Percentiles rank a stretch among this genome's conserved stretches.
Evolutionary conservation across 2,888 invertebrate genomes (phyloP).

Genomic region (Mallateleia sp.): DNA sequence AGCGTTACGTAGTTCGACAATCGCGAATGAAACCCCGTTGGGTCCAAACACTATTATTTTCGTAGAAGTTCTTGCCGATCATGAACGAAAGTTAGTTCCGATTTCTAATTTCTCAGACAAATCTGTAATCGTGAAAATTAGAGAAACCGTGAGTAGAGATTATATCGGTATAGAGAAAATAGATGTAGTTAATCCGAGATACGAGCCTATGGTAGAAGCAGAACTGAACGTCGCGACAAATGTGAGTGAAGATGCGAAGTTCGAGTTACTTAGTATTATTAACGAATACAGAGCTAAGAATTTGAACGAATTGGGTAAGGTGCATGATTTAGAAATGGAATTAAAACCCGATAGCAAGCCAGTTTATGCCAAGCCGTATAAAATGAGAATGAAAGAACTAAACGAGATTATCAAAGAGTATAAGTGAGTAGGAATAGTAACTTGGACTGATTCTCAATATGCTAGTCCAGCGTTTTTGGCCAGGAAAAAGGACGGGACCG

Average conservation of each 20-base stretch:
- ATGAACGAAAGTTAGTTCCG: too few species aligned
- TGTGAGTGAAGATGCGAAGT: background rate
- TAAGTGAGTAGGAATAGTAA: conserved; percentile 1
- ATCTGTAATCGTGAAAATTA: too few species aligned
- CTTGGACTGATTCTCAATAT: conserved; percentile 14
- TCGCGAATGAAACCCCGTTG: too few species aligned
- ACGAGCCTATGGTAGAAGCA: background rate
- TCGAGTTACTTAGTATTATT: conserved; percentile 15
- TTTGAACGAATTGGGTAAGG: conserved; percentile 21
- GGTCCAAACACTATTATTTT: too few species aligned
- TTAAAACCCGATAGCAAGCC: conserved; percentile 12
- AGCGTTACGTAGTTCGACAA: background rate
- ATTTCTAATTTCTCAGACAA: too few species aligned
- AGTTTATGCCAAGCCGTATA: conserved; percentile 8
- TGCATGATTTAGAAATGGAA: conserved; percentile 17
- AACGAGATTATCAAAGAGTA: conserved; percentile 36
- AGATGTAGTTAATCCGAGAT: conserved; percentile 8
- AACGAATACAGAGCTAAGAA: conserved; percentile 34
- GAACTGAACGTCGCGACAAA: background rate
- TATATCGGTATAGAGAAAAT: conserved; percentile 2
- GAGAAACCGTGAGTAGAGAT: too few species aligned
- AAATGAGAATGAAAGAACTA: conserved; percentile 30
- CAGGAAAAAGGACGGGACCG: conserved; percentile 24
- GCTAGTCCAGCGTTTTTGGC: conserved; percentile 29
- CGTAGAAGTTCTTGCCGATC: too few species aligned